Conservation (phyloP, 2,113 vertebrate genomes). For the Mesoclemmys tuberculata region DNA sequence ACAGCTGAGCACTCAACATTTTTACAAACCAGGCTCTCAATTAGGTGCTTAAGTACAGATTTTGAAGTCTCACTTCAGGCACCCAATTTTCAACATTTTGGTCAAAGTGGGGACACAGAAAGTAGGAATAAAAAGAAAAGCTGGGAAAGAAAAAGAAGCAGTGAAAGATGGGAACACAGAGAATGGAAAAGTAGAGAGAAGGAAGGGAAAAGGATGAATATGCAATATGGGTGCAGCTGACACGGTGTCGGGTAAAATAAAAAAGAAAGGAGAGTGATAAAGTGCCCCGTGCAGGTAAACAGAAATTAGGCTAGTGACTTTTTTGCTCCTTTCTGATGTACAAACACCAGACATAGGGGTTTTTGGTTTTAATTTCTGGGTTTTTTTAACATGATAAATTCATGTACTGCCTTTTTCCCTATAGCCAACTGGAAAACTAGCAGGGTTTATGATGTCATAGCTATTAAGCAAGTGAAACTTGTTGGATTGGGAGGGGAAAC, state of each 20-base stretch:
- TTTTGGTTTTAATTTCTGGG: neutral
- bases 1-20: neutral
- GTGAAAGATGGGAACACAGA: neutral
- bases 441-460: neutral
- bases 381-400: fast-evolving
- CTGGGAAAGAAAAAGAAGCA: neutral
- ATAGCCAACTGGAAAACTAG: neutral
- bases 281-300: neutral
- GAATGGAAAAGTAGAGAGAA: neutral
- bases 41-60: neutral
- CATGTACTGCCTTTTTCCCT: neutral
- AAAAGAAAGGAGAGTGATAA: neutral
- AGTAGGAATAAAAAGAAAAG: neutral
- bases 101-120: neutral
- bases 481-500: neutral
- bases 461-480: neutral
- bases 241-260: neutral
- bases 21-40: neutral
- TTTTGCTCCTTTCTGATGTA: neutral
- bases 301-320: neutral
- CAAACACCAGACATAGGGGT: fast-evolving
- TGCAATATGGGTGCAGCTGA: neutral
- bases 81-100: constrained; percentile 14
- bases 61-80: neutral
- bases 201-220: neutral